Evolutionary conservation across 2,888 invertebrate species (phyloP).

Genomic region (Rhopalosiphum nymphaeae): DNA sequence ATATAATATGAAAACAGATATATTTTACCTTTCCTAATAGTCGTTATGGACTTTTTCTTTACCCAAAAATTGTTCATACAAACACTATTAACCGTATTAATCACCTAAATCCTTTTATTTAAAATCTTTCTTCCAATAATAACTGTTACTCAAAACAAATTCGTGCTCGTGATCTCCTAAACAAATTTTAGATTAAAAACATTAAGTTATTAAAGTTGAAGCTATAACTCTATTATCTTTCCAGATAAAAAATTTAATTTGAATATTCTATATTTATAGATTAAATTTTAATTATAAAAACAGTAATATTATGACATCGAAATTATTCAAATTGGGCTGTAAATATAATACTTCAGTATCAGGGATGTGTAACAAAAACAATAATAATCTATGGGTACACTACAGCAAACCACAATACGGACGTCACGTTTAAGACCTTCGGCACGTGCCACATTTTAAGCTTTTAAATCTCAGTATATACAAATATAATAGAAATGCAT

Average conservation of each 20-base stretch:
- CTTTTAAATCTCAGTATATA: not conserved
- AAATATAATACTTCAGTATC: not conserved
- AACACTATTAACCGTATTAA: not conserved
- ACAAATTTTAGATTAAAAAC: not conserved
- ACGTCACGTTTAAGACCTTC: not conserved
- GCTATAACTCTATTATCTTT: not conserved
- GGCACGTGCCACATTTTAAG: not conserved
- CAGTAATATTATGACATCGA: not conserved
- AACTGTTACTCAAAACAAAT: not conserved
- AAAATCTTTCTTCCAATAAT: not conserved
- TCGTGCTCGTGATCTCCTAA: not conserved
- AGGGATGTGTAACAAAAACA: not conserved
- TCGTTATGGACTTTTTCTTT: not conserved
- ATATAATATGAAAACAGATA: too few species aligned
- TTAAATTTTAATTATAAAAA: not conserved
- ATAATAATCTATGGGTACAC: not conserved
- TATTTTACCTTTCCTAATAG: not conserved
- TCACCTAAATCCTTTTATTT: not conserved
- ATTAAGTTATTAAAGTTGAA: not conserved
- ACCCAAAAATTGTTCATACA: not conserved
- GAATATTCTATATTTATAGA: not conserved
- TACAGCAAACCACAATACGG: not conserved
- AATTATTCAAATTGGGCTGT: not conserved
- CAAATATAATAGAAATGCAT: not conserved
- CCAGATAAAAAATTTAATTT: not conserved